Base-by-base conservation (phyloP, 1,140 invertebrate genomes). In the Melipona quadrifasciata region DNA sequence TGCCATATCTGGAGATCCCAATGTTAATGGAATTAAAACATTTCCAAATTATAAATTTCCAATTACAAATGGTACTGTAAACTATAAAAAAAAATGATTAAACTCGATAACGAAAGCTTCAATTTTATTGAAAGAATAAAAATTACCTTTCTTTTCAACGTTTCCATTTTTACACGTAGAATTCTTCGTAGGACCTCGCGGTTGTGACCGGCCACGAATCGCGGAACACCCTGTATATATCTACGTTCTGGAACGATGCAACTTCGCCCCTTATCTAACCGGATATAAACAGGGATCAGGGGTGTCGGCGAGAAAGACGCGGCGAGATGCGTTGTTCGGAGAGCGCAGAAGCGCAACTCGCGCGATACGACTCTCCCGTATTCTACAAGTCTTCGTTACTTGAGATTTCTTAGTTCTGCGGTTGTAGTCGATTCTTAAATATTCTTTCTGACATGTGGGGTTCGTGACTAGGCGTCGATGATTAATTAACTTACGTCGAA, bases 251-350 rank as follows among this genome's bases (percentile, higher is more conserved):
- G 12, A 75, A 78, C 70, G 57, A 19, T 57, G 17, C n/a, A 65
- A 84, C 68, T 80, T 74, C 65, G 51, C 53, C 34, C 34, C 79
- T 85, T 74, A 61, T 87, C 73, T 77, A 67, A 64, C 67, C 67
- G 61, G 67, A 80, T 65, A 71, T 34, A 71, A 84, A 61, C 74
- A 61, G 82, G n/a, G 47, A 39, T 16, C 14, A 27, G n/a, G 68
- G 39, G 57, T 34, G 79, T 65, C 53, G 39, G 57, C 53, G n/a
- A 55, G 58, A 58, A 5, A 21, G 14, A 67, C 39, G 31, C 47
- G 0, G 2, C 55, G n/a, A 78, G 75, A 84, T 65, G 75, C 55
- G 31, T 39, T 39, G 39, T 70, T 53, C 73, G 12, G n/a, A 68
- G 31, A 58, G 64, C 65, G 31, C n/a, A 73, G 14, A 51, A 34